Conservation (phyloP, 2,888 invertebrate species). For the Dilophus febrilis region DNA sequence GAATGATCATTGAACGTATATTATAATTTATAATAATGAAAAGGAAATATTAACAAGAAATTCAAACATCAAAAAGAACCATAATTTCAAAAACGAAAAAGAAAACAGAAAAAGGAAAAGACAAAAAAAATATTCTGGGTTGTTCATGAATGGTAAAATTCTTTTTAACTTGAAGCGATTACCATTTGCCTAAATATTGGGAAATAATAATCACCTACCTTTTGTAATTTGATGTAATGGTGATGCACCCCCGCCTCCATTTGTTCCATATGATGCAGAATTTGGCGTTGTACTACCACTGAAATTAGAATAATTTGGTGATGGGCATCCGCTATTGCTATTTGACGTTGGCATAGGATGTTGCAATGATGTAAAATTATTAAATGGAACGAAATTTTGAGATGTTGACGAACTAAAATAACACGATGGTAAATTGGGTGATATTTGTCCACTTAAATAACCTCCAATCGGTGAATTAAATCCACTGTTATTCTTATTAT, state of each 20-base stretch:
- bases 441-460: slow-evolving; percentile 10
- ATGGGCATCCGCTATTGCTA: slow-evolving; percentile 27
- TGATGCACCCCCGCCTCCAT: slow-evolving; percentile 27
- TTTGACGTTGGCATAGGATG: slow-evolving; percentile 11
- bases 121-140: too few relatives aligned
- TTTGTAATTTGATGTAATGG: slow-evolving; percentile 48
- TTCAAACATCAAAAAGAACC: too few relatives aligned
- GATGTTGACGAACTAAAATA: slow-evolving; percentile 1
- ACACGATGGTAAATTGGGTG: slow-evolving; percentile 7
- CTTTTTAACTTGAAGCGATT: too few relatives aligned
- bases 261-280: slow-evolving; percentile 11
- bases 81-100: too few relatives aligned
- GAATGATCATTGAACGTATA: too few relatives aligned
- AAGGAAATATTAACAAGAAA: too few relatives aligned
- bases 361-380: not conserved
- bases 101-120: too few relatives aligned
- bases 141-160: too few relatives aligned
- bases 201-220: too few relatives aligned
- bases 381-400: slow-evolving; percentile 2
- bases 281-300: slow-evolving; percentile 27
- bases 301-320: slow-evolving; percentile 33
- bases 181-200: too few relatives aligned
- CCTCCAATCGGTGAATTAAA: slow-evolving; percentile 12
- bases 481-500: slow-evolving; percentile 12
- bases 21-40: too few relatives aligned